A percentile compares a stretch with the other conserved stretches of the same genome.
Evolutionary conservation across 2,113 vertebrate species (phyloP).

Genomic region (Clupea harengus): DNA sequence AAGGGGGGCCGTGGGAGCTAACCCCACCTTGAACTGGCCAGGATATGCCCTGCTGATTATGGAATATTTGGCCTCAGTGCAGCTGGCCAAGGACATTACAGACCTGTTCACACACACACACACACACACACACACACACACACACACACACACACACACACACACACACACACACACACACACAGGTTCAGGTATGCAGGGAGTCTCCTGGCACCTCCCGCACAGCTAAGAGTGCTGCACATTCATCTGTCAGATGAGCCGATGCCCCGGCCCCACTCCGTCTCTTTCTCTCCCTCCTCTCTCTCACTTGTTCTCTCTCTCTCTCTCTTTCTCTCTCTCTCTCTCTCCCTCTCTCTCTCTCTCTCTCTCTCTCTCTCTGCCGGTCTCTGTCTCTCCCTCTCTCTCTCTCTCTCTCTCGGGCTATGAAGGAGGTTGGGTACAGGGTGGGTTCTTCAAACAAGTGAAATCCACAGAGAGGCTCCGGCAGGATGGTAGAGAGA

Average conservation of each 20-base stretch:
- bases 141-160: background rate
- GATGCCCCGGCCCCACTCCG: background rate
- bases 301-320: background rate
- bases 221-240: background rate
- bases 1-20: background rate
- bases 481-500: background rate
- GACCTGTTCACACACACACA: background rate
- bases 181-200: background rate
- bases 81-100: background rate
- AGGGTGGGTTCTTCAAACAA: background rate
- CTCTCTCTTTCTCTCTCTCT: background rate
- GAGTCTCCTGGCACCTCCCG: background rate
- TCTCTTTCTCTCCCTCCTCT: no score
- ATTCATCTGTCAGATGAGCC: background rate
- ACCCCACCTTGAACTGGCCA: background rate
- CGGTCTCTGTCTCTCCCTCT: no score
- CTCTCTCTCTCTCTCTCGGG: no score
- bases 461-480: background rate
- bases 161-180: conserved; percentile 13
- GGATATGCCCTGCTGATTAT: background rate
- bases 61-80: background rate
- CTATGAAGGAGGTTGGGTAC: background rate
- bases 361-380: no score
- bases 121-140: background rate
- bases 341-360: no score